phyloP scores from a whole-genome alignment of 2,113 vertebrate species.

The Equus quagga region DNA sequence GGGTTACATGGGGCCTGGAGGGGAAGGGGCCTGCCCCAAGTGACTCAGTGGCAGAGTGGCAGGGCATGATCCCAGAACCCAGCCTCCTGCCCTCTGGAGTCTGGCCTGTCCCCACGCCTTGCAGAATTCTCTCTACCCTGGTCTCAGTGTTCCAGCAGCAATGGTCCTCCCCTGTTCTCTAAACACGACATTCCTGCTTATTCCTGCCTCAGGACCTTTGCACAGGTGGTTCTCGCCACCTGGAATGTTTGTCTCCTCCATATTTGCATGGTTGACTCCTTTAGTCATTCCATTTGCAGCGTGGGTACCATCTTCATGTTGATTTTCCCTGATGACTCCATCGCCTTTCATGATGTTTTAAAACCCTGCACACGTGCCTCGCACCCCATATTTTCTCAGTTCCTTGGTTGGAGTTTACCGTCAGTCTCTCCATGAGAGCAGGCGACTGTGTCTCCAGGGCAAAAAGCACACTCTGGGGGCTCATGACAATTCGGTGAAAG shows the following conservation, averaged over 20 bases:
- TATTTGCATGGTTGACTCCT: not conserved
- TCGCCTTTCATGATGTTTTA: not conserved
- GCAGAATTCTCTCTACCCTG: not conserved
- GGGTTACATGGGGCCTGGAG: not conserved
- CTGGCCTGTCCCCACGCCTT: fast-evolving
- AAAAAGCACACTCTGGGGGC: not conserved
- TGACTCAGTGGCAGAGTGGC: not conserved
- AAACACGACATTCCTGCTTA: not conserved
- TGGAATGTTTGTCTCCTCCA: not conserved
- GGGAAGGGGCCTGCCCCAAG: not conserved
- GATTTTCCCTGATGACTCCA: not conserved
- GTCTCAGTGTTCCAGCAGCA: not conserved
- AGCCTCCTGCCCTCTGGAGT: not conserved
- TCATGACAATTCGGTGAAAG: not conserved
- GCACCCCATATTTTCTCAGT: not conserved
- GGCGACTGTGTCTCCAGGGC: not conserved
- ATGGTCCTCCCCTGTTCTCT: not conserved
- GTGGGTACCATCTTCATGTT: not conserved
- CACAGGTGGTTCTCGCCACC: not conserved
- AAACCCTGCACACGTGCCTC: not conserved
- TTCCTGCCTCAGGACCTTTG: not conserved
- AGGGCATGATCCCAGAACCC: not conserved
- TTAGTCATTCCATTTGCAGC: fast-evolving
- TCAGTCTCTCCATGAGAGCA: not conserved
- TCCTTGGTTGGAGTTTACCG: not conserved